Conservation (phyloP, 2,888 invertebrate genomes). For the Cephonodes hylas region DNA sequence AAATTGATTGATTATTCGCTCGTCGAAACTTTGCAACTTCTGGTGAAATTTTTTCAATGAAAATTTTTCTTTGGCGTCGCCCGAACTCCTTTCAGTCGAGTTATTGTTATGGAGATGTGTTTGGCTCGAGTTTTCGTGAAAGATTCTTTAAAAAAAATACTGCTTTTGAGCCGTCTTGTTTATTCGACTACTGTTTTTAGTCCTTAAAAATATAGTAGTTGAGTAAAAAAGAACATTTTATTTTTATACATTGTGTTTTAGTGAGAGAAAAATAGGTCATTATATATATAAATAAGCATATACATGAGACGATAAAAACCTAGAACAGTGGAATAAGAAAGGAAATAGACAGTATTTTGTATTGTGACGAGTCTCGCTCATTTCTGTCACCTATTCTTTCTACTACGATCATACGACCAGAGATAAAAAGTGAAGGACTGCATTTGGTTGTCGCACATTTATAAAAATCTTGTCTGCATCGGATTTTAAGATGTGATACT, state of each 20-base stretch:
- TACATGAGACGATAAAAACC: no score
- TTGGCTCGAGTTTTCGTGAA: background rate
- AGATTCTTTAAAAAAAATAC: background rate
- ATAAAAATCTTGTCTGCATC: no score
- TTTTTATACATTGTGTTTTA: background rate
- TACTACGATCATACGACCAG: no score
- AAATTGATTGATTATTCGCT: conserved; percentile 53
- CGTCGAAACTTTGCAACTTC: conserved; percentile 34
- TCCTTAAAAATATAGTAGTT: background rate
- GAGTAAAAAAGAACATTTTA: background rate
- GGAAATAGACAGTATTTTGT: no score
- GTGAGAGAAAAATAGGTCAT: background rate
- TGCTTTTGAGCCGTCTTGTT: background rate
- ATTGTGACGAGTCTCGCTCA: no score
- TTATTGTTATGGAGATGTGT: conserved; percentile 4
- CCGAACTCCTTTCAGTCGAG: background rate
- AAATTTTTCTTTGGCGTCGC: conserved; percentile 32
- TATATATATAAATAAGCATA: no score
- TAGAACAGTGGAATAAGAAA: no score
- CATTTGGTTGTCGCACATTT: no score
- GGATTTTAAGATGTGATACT: no score
- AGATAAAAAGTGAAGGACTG: no score
- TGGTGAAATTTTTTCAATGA: conserved; percentile 42
- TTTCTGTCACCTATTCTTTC: no score
- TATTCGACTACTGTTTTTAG: background rate